phyloP scores from a whole-genome alignment of 2,113 vertebrate species.

The Amphilophus citrinellus region DNA sequence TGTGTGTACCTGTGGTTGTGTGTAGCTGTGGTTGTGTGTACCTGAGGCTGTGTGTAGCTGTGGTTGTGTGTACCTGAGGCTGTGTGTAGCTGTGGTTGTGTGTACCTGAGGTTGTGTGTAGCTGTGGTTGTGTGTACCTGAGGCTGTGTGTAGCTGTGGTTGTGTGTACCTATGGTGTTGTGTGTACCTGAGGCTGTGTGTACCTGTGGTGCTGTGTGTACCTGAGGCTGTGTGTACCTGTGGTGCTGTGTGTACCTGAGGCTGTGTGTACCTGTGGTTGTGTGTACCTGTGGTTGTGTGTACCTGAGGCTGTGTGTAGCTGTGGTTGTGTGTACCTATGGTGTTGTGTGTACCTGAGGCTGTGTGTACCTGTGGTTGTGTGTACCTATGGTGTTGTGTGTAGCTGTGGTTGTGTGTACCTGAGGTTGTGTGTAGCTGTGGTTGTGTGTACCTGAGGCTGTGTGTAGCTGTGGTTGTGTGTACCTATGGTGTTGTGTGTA shows the following conservation, averaged over 20 bases:
- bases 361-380: slow-evolving; percentile 81
- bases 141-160: not conserved
- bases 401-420: too few relatives aligned
- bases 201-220: not conserved
- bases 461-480: not conserved
- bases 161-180: not conserved
- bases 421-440: too few relatives aligned
- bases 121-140: too few relatives aligned
- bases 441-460: too few relatives aligned
- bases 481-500: too few relatives aligned
- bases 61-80: not conserved
- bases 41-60: slow-evolving; percentile 83
- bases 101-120: too few relatives aligned
- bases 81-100: too few relatives aligned
- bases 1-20: slow-evolving; percentile 84
- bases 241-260: not conserved
- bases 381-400: not conserved
- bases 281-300: too few relatives aligned
- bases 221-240: slow-evolving; percentile 84
- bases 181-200: slow-evolving; percentile 84
- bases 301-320: not conserved
- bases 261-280: too few relatives aligned
- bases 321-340: not conserved
- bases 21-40: not conserved
- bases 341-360: slow-evolving; percentile 76